These are phyloP conservation scores for Eurytemora carolleeae DNA, from an alignment of 1,140 invertebrate species.

Conservation along the genomic window DNA sequence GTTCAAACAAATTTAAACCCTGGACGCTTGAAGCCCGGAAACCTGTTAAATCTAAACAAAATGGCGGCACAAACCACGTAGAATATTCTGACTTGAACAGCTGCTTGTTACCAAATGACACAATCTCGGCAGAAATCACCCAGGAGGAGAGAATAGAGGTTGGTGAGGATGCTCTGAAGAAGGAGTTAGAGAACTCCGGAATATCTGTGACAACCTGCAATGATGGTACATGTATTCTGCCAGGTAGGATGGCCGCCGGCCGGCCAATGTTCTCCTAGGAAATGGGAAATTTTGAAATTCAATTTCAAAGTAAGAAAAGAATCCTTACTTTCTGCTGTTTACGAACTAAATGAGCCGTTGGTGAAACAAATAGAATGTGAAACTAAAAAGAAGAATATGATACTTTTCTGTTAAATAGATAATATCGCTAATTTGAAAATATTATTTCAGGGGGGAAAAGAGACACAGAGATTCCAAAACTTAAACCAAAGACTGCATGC, in stretches of 20 bases:
- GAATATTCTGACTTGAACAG: not conserved
- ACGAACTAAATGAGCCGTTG: too few relatives aligned
- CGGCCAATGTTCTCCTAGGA: too few relatives aligned
- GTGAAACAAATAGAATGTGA: not conserved
- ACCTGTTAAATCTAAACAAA: not conserved
- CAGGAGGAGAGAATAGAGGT: not conserved
- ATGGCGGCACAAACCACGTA: not conserved
- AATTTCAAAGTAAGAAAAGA: too few relatives aligned
- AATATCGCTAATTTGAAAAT: too few relatives aligned
- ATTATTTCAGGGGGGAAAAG: not conserved
- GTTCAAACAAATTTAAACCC: too few relatives aligned
- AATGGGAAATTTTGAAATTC: too few relatives aligned
- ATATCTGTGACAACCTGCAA: too few relatives aligned
- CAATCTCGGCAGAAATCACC: not conserved
- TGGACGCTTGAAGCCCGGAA: too few relatives aligned
- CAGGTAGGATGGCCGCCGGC: too few relatives aligned
- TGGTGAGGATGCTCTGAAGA: not conserved
- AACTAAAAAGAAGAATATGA: not conserved
- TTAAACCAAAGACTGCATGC: not conserved
- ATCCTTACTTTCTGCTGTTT: too few relatives aligned
- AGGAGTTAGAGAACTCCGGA: constrained; percentile 15
- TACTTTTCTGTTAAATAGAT: not conserved
- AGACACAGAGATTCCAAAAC: not conserved
- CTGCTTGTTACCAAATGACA: not conserved
- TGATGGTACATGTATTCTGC: too few relatives aligned